phyloP scores from a whole-genome alignment of 2,888 invertebrate genomes.

The Drosophila demipolita region DNA sequence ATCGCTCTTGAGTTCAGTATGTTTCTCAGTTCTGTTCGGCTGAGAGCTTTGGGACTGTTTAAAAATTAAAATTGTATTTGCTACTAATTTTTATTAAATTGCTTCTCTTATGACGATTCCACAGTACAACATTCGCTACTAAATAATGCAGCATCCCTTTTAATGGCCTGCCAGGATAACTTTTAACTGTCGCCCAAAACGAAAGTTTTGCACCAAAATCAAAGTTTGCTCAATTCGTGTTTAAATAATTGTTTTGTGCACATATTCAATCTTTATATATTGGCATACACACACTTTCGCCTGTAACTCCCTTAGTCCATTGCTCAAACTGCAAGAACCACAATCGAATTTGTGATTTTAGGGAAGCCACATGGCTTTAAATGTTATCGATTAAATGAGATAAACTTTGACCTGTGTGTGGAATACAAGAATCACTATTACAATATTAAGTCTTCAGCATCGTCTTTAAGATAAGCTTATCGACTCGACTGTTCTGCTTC shows the following conservation, averaged over 20 bases:
- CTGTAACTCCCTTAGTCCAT: background rate
- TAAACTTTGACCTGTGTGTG: too few relatives aligned
- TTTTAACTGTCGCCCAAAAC: background rate
- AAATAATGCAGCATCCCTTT: constrained; percentile 42
- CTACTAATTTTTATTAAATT: constrained; percentile 55
- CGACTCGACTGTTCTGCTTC: too few relatives aligned
- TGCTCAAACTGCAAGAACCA: background rate
- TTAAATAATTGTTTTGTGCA: background rate
- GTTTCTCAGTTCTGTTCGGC: constrained; percentile 13
- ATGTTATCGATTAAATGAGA: too few relatives aligned
- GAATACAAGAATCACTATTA: too few relatives aligned
- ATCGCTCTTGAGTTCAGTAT: constrained; percentile 11
- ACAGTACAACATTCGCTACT: constrained; percentile 8
- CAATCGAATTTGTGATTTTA: background rate
- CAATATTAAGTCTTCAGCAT: too few relatives aligned
- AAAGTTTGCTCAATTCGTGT: background rate
- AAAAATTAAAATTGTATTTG: constrained; percentile 58
- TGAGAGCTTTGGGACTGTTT: constrained; percentile 36
- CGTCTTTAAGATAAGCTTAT: background rate
- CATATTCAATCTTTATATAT: background rate
- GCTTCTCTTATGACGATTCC: constrained; percentile 26
- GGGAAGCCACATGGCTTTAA: background rate
- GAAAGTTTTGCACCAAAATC: background rate
- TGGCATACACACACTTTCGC: background rate
- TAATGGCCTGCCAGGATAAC: constrained; percentile 26